Conservation (phyloP, 1,140 invertebrate genomes). For the Akabosia matsudoensis region DNA sequence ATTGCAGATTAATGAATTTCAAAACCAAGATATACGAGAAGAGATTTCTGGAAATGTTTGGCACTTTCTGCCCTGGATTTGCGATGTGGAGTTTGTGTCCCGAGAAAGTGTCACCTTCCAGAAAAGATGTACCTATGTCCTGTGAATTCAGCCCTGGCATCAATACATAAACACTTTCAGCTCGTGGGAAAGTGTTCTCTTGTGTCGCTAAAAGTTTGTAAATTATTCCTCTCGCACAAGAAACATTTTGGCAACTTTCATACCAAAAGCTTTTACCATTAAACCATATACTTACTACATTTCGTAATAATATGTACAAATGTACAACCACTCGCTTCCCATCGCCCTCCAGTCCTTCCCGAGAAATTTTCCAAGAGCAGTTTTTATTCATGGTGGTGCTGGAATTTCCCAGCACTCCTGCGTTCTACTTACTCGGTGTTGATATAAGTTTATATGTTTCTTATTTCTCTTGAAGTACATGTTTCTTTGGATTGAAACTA, state of each 20-base stretch:
- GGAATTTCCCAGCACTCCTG: not conserved
- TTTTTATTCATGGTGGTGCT: constrained; percentile 5
- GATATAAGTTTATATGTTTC: too few relatives aligned
- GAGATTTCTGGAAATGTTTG: too few relatives aligned
- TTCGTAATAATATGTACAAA: not conserved
- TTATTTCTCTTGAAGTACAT: not conserved
- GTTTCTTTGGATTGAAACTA: not conserved
- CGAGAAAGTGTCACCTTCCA: too few relatives aligned
- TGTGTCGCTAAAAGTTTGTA: constrained; percentile 11
- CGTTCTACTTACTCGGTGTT: not conserved
- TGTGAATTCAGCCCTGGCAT: not conserved
- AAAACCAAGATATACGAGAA: too few relatives aligned
- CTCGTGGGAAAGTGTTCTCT: constrained; percentile 2
- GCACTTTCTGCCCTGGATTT: too few relatives aligned
- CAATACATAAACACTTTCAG: not conserved
- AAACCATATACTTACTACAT: not conserved
- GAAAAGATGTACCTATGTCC: too few relatives aligned
- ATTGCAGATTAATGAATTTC: too few relatives aligned
- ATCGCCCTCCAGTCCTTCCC: not conserved
- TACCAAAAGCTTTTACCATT: constrained; percentile 9
- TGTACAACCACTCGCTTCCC: not conserved
- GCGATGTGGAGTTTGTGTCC: too few relatives aligned
- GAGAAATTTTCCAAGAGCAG: not conserved
- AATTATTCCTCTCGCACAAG: constrained; percentile 13
- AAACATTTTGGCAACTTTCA: constrained; percentile 18